Evolutionary conservation across 2,797 vertebrate genomes (phyloP), one percentile per base, ranked within the genome.

Genomic region (Channa striata): DNA sequence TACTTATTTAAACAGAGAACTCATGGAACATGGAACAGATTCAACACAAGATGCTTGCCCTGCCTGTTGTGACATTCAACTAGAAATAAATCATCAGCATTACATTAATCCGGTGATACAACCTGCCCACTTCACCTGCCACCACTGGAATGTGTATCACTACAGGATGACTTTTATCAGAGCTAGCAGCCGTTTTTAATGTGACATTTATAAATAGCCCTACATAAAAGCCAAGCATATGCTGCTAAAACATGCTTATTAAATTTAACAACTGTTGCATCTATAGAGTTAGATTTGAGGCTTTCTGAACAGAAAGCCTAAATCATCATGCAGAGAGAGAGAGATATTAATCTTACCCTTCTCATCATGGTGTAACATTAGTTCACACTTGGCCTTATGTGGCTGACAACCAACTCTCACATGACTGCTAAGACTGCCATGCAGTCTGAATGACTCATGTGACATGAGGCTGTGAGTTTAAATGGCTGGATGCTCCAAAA

Each of bases 11-110:
- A n/a, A 17, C 25, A 39, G 8, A 6, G 33, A 46, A 39, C 2
- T 8, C 33, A 37, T 14, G 13, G n/a, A 30, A 59, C 12, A n/a
- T n/a, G n/a, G n/a, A 61, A 23, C 36, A 17, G 5, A n/a, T 43
- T 60, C 12, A 72, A 76, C 74, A 59, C 44, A 57, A 69, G 70
- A 78, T 74, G 66, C 40, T 68, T 69, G 5, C 17, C 11, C 19
- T 64, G 10, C 1, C 3, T 76, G 36, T 52, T 14, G 20, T 82
- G 79, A 81, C 60, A 66, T 48, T 71, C 19, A 30, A 63, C 42
- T 36, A 59, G 57, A 64, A 78, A 21, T 74, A 58, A 56, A 44
- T 72, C 0, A 16, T 64, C 49, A 77, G 57, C 40, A 42, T 14
- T 42, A 16, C 25, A 30, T 30, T 30, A 30, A 6, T 6, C 25